Evolutionary conservation across 1,140 invertebrate genomes (phyloP), one percentile per base, ranked within the genome.

Genomic region (Orius laevigatus): DNA sequence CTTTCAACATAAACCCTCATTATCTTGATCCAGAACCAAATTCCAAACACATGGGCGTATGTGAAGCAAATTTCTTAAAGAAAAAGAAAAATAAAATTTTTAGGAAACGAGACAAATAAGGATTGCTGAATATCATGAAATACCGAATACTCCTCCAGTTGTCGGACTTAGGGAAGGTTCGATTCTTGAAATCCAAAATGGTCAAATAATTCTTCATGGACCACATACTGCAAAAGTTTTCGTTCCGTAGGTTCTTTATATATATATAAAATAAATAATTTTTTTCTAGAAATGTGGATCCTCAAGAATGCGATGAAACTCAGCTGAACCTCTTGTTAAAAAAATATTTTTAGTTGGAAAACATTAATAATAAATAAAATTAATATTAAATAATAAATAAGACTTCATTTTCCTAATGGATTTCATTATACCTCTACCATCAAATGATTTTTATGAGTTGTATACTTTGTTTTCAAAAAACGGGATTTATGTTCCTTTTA

Each of bases 1-100:
- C 81, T 3, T 87, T 87, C 60, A 87, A 89, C 62, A 85, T 89
- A 36, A 89, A 88, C 64, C 81, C 84, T 32, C 84, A 89, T 63
- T 89, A 84, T 60, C 60, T 82, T 53, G 83, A 87, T 46, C 59
- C 72, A 35, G 65, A 75, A 55, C 57, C 66, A 11, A 68, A 62
- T 57, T 72, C 69, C 49, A 76, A 63, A 50, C 81, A 85, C 61
- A 81, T 77, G 66, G 82, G 81, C 20, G 82, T 83, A 65, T 79
- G 58, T 55, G 18, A 10, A 39, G 11, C 8, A 51, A 38, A 19
- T 49, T 49, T 12, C 15, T 47, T 49, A 18, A 49, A 31, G n/a
- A n/a, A n/a, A n/a, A n/a, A n/a, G n/a, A n/a, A n/a, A n/a, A n/a
- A n/a, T n/a, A n/a, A n/a, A n/a, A n/a, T 5, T 31, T 48, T 2